Conservation (phyloP, 2,113 vertebrate genomes). For the Galeopterus variegatus region DNA sequence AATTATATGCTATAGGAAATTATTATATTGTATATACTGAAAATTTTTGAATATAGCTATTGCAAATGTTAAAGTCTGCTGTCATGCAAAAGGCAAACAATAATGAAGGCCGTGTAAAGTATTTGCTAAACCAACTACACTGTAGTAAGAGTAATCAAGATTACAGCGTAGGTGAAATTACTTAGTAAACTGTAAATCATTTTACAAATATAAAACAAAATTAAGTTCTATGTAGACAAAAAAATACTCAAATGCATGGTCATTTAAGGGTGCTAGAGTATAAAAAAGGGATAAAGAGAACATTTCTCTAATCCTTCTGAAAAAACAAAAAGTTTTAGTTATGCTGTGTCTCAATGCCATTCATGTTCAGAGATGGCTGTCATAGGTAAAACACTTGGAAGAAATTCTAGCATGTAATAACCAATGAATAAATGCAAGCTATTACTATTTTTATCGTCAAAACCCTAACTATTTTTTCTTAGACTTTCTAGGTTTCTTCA, state of each 20-base stretch:
- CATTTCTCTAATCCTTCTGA: conserved; percentile 31
- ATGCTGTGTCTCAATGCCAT: background rate
- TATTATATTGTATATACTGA: background rate
- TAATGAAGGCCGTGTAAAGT: background rate
- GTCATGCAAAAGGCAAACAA: conserved; percentile 21
- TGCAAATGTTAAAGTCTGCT: background rate
- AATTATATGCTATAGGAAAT: background rate
- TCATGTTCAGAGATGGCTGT: background rate
- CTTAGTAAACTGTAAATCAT: background rate
- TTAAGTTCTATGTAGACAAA: background rate
- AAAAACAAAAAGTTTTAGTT: conserved; percentile 1
- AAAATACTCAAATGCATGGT: background rate
- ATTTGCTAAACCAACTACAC: background rate
- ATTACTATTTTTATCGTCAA: conserved; percentile 5
- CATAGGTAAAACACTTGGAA: background rate
- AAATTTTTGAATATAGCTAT: conserved; percentile 5
- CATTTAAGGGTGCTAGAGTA: background rate
- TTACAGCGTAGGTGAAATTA: background rate
- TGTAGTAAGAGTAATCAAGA: background rate
- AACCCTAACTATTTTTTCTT: background rate
- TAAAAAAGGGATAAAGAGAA: background rate
- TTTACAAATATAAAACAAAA: background rate
- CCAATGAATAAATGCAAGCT: background rate
- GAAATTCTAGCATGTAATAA: background rate
- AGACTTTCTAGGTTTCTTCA: background rate